Base-by-base conservation (phyloP, 2,888 invertebrate genomes). In the Dolichomitus sp. region DNA sequence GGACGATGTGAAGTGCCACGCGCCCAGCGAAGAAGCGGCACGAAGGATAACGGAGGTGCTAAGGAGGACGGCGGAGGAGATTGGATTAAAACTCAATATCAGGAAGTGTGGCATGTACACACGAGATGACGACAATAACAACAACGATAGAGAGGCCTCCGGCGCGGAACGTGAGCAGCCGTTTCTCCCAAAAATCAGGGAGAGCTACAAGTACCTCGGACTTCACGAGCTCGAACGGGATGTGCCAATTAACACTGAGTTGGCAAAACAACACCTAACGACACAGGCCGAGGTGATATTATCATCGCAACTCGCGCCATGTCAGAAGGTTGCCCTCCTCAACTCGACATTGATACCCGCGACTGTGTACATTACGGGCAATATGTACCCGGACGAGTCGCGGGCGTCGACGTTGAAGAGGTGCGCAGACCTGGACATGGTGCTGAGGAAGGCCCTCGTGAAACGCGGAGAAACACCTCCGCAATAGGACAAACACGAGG, bases 241-340 rank as follows among this genome's bases (percentile, higher is more conserved):
- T 19, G 30, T 63, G 3, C 5, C 3, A 7, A n/a, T 40, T 0
- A 78, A 78, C 11, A 17, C 3, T 3, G 30, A 7, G 1, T 1
- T n/a, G 1, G 65, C 54, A 30, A 6, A 33, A n/a, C 4, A 48
- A 45, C 0, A 65, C 33, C 4, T 77, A 3, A 4, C 23, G 33
- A 9, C 17, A 2, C 17, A 45, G 11, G 27, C 63, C 0, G 19
- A 68, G 11, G 14, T 0, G 0, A 68, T 80, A 0, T 27, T 81
- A 2, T 17, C 9, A 65, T 81, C 86, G 37, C 57, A 81, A 37
- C 75, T 85, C 0, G 61, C 80, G 19, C 77, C 81, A 0, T n/a
- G 30, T 3, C 85, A 83, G 17, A 81, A 83, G 42, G 40, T 74
- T 11, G 14, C 37, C n/a, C n/a, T n/a, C 4, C 77, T 81, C 0